phyloP scores from a whole-genome alignment of 2,113 vertebrate genomes.

The Oncorhynchus keta region DNA sequence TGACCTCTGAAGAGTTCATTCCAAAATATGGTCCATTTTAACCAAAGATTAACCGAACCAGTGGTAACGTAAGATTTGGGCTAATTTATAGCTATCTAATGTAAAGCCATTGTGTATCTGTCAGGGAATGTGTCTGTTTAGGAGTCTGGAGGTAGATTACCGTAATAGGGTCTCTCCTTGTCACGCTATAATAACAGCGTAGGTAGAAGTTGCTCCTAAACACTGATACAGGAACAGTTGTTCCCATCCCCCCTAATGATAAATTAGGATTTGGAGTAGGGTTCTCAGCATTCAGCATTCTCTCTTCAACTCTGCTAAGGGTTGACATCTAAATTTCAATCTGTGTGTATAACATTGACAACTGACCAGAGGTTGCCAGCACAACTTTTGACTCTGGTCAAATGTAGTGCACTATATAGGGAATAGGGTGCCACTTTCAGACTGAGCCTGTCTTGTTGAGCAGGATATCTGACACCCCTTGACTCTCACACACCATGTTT shows the following conservation, averaged over 20 bases:
- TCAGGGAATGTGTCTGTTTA: neutral
- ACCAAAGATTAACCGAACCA: neutral
- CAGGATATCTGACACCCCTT: conserved; percentile 16
- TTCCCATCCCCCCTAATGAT: neutral
- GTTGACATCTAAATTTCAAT: too few species aligned
- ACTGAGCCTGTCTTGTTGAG: neutral
- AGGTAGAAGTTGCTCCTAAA: neutral
- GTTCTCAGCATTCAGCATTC: neutral
- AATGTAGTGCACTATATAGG: too few species aligned
- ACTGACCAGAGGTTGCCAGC: too few species aligned
- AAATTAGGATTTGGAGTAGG: neutral
- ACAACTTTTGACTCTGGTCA: too few species aligned
- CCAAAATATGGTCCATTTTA: neutral
- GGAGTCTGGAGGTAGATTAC: neutral
- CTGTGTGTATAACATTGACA: too few species aligned
- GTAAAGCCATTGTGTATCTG: conserved; percentile 1
- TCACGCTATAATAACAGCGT: neutral
- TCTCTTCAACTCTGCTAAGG: too few species aligned
- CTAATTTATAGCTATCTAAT: neutral
- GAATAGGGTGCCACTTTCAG: neutral
- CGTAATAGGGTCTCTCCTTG: neutral
- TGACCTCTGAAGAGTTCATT: neutral
- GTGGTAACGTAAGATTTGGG: neutral
- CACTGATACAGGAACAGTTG: neutral
- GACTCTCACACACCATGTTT: neutral